Evolutionary conservation across 2,888 invertebrate genomes (phyloP), one percentile per base, ranked within the genome.

Genomic region (Drosophila merina): DNA sequence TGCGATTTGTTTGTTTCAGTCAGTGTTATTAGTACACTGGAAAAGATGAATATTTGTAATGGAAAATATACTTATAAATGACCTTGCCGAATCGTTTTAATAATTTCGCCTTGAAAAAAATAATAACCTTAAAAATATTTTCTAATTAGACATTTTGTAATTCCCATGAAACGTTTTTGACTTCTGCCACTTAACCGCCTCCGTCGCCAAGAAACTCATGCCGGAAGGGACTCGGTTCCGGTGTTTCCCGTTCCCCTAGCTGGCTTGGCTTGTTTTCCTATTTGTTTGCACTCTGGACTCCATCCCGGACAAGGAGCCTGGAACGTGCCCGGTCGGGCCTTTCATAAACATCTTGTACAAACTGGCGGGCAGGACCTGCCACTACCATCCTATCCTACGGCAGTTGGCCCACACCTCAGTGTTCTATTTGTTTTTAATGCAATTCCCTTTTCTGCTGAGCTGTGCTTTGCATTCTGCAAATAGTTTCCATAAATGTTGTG

Each of bases 401-500:
- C 20, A 8, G 8, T 42, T 10, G 9, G 12, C 31, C 40, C 68
- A 50, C n/a, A 49, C 38, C 40, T n/a, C 5, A 44, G 47, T 31
- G 1, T 51, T 47, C 64, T 75, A 75, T 78, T 75, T 73, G 76
- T 57, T 86, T 78, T 82, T 71, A 74, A 79, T 83, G 56, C 67
- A 57, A 68, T 59, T 66, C 52, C 14, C 56, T 52, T 49, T 30
- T 54, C 31, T 58, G 33, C 60, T 67, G 55, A 55, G 14, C 64
- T 67, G 51, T 55, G 47, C 57, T 47, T 45, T 72, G 79, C 64
- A 64, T 72, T 64, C 71, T 56, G 76, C 64, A 81, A 81, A 84
- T 81, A 79, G 83, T 82, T 82, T 79, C 64, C 83, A 79, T 74
- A 85, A 78, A 72, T 58, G 72, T 68, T 66, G 64, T 42, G 62